Evolutionary conservation across 2,113 vertebrate genomes (phyloP), one percentile per base, ranked within the genome.

Genomic region (human): DNA sequence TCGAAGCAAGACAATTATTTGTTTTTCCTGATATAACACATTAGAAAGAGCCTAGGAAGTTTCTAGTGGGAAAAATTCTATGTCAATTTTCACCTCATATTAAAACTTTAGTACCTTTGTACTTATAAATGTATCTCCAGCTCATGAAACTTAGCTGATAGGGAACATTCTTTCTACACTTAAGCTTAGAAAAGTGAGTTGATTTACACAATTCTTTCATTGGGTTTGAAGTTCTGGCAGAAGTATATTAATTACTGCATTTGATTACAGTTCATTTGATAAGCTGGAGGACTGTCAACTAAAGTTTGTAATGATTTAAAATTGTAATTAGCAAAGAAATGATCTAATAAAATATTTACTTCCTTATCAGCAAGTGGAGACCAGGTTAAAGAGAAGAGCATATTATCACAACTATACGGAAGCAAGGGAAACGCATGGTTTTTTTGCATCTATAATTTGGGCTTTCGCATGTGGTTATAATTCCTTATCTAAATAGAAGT

Each of bases 231-330:
- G 66, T 70, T 94, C n/a, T 40, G 38, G 43, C 66, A 35, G 45
- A 94, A 80, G 57, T 64, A 8, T 66, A 45, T 32, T 72, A 30
- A 57, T 43, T 90, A 18, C 25, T 48, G 14, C 50, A 27, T 40
- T 82, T 3, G 13, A 2, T 75, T 61, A 30, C 10, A 43, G 61
- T 86, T 80, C 32, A 64, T 89, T 48, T 76, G 48, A 92, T 8
- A 78, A 85, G 38, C 59, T 70, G 1, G 38, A 32, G 10, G 55
- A n/a, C 35, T 57, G 55, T 48, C 14, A 55, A n/a, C 43, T 45
- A 86, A 88, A 73, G 17, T 79, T 45, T 48, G 75, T 88, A 38
- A 70, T 38, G 81, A 30, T 72, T 97, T 86, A 57, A 95, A 93
- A n/a, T 48, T 90, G n/a, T 40, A 61, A 68, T 86, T 82, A 57